Percentiles rank a stretch among this genome's conserved stretches.
These are phyloP conservation scores for Mystacornis crossleyi DNA, from an alignment of 2,113 vertebrate genomes.

Conservation along the genomic window DNA sequence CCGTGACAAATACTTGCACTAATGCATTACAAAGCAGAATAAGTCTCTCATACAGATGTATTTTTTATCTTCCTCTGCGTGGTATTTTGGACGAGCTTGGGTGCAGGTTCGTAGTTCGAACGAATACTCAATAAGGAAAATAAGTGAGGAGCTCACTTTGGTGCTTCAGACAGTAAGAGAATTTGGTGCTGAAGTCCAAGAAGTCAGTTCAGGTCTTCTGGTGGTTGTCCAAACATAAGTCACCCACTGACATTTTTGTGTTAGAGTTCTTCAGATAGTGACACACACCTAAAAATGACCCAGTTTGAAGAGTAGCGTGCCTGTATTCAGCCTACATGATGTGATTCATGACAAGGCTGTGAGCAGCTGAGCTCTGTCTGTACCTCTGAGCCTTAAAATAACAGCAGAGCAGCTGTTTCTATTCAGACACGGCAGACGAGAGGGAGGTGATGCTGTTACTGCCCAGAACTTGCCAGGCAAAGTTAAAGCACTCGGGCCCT, in stretches of 20 bases:
- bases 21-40: neutral
- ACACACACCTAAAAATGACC: conserved; percentile 2
- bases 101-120: neutral
- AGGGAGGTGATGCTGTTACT: neutral
- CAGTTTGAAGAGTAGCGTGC: neutral
- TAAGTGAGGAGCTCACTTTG: neutral
- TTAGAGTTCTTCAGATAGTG: neutral
- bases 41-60: neutral
- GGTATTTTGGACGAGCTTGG: neutral
- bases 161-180: neutral
- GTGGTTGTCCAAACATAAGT: neutral
- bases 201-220: neutral
- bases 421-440: neutral
- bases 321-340: neutral
- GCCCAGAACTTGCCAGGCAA: neutral
- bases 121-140: neutral
- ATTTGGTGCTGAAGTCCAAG: neutral
- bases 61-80: neutral
- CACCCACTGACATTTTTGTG: neutral
- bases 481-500: neutral
- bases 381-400: conserved; percentile 14
- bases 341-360: conserved; percentile 19
- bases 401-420: neutral
- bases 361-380: conserved; percentile 38
- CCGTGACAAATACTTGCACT: neutral